Base-by-base conservation (phyloP, 1,140 invertebrate genomes). In the Pteromalus puparum region DNA sequence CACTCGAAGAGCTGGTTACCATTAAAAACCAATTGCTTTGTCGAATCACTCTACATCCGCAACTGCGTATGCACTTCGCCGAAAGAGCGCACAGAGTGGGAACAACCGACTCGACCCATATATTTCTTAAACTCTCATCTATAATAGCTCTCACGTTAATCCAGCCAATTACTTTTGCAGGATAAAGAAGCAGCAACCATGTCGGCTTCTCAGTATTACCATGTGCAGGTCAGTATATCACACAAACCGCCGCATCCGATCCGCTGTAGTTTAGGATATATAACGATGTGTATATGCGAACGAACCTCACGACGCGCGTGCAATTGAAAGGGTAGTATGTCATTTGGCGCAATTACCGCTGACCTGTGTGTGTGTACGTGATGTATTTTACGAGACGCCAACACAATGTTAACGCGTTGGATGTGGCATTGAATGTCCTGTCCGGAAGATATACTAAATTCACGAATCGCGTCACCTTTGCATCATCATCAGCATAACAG, bases 121-220 rank as follows among this genome's bases (percentile, higher is more conserved):
- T 26, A 48, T 30, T 77, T 70, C 67, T 70, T 2, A 30, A 5
- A 30, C 30, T 30, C 30, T 5, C 30, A 6, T 5, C 30, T 5
- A 34, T 34, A 34, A 26, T 15, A 28, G 12, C 67, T 28, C 28
- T 13, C 9, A 18, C 67, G 15, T 30, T 30, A 70, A 70, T 28
- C 28, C 28, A 70, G 3, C 15, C 28, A 78, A 78, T 86, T 26
- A 77, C 42, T 81, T 87, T 87, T 84, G 5, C 72, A 84, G 78
- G 34, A 76, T 30, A 75, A 28, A 80, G 53, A 18, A 81, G 78
- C 38, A 38, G 53, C 53, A 73, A 87, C 75, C 28, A 91, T 91
- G 89, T 85, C 89, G 53, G 85, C 87, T 42, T 87, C 75, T 30
- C 87, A 91, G 28, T 91, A 91, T 77, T 90, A 90, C 38, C 89